A percentile compares a stretch with the other conserved stretches of the same genome.
phyloP scores from a whole-genome alignment of 2,797 vertebrate genomes.

The Acanthornis magna region DNA sequence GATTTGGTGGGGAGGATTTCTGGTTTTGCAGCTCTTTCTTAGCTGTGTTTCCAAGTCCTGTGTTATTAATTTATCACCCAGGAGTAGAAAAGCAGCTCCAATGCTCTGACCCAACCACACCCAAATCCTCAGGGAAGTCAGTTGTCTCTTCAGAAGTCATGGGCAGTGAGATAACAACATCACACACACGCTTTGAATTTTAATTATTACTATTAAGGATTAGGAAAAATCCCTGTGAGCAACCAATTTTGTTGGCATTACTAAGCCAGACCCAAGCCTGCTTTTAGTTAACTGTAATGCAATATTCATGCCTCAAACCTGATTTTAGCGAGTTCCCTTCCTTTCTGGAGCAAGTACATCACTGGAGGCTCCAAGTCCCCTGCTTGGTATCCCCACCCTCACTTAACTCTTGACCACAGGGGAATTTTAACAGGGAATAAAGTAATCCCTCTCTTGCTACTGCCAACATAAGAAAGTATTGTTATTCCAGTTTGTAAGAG shows the following conservation, averaged over 20 bases:
- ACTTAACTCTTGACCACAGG: not conserved
- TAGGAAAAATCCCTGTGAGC: not conserved
- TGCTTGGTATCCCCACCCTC: not conserved
- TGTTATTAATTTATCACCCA: not conserved
- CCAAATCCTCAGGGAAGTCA: not conserved
- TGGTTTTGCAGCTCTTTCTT: not conserved
- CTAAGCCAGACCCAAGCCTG: not conserved
- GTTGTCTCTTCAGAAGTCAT: not conserved
- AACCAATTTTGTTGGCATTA: not conserved
- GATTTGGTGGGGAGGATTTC: not conserved
- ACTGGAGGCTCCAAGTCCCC: not conserved
- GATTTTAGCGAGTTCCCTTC: not conserved
- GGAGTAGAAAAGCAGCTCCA: not conserved
- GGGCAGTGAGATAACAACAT: not conserved
- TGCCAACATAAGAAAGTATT: not conserved
- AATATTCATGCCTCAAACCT: not conserved
- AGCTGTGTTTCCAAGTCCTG: not conserved
- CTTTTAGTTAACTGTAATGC: not conserved
- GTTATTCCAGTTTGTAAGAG: not conserved
- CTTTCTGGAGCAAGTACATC: not conserved
- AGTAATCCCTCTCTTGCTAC: not conserved
- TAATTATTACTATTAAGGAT: not conserved
- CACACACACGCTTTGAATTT: not conserved
- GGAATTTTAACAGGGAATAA: not conserved
- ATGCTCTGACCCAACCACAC: not conserved